Percentiles rank a stretch among this genome's conserved stretches.
Conservation (phyloP, 2,888 invertebrate species). For the Drosophila acutilabella region DNA sequence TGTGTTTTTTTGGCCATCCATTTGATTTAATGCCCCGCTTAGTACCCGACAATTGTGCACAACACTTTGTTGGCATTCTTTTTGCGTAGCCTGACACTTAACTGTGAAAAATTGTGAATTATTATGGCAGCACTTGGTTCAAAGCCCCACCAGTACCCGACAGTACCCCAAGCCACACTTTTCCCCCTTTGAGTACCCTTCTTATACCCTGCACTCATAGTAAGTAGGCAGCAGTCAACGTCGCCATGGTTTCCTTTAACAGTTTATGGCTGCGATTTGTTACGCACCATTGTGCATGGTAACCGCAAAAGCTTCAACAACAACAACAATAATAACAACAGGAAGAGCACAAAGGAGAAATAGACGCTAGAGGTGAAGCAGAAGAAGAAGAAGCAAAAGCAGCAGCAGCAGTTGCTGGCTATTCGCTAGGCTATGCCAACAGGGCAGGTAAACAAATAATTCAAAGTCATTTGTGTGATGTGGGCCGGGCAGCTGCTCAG, state of each 20-base stretch:
- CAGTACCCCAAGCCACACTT: no score
- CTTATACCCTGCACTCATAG: neutral
- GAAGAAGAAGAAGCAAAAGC: neutral
- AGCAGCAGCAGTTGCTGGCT: conserved; percentile 17
- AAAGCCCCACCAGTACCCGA: neutral
- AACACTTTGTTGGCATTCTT: conserved; percentile 57
- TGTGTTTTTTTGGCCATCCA: conserved; percentile 37
- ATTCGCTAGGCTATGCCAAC: conserved; percentile 22
- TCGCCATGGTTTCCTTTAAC: conserved; percentile 47
- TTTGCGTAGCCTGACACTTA: conserved; percentile 75
- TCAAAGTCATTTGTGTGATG: conserved; percentile 76
- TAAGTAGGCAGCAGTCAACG: conserved; percentile 40
- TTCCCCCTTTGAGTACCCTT: neutral
- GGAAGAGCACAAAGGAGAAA: neutral
- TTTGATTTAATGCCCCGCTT: conserved; percentile 78
- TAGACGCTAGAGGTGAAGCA: neutral
- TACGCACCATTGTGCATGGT: conserved; percentile 75
- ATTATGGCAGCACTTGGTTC: conserved; percentile 66
- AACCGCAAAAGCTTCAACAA: conserved; percentile 62
- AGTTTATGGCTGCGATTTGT: conserved; percentile 78
- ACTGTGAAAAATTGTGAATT: conserved; percentile 81
- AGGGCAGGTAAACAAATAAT: conserved; percentile 75
- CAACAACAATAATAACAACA: conserved; percentile 18
- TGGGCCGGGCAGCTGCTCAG: conserved; percentile 51
- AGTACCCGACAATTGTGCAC: conserved; percentile 73